Evolutionary conservation across 2,888 invertebrate species (phyloP), one percentile per base, ranked within the genome.

Genomic region (Stenchaetothrips biformis): DNA sequence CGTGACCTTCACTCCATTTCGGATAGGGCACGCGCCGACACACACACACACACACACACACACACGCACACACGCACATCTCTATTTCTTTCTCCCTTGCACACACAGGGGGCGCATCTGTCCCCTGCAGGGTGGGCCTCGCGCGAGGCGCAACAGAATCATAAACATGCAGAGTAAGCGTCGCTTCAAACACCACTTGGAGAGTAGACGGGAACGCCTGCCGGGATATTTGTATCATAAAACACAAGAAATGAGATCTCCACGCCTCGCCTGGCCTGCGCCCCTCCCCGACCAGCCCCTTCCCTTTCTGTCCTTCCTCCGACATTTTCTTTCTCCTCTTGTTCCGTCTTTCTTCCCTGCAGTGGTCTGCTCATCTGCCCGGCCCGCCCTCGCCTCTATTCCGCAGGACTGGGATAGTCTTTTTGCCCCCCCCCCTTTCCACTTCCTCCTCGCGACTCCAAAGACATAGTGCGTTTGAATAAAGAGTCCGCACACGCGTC

Each of bases 111-210:
- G 67, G 11, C 67, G 21, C 67, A 74, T 74, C 67, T 74, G 67
- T 74, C 67, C 11, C 21, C 67, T 37, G 67, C 67, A 59, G 59
- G 13, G 59, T 16, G 59, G 59, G 13, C 37, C 37, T 37, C 0
- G 11, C 13, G 59, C 18, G 67, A 7, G 67, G 21, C 13, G 67
- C 67, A 25, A 74, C 67, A 74, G 67, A 74, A 74, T 74, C 67
- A 74, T 74, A 74, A 74, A 74, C 67, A 74, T 25, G 67, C 67
- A 74, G 67, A 74, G 67, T 25, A 74, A 74, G 67, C 67, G 25
- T 74, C 67, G 67, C 67, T 74, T 74, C 67, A 74, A 74, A 74
- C 67, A 74, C 67, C 67, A 74, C 67, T 74, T 74, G 67, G 67
- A 74, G 67, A 74, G 67, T 74, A 25, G 62, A n/a, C 62, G 16